These are phyloP conservation scores for Anolis apletophallus DNA, from an alignment of 2,797 vertebrate genomes.

Conservation along the genomic window DNA sequence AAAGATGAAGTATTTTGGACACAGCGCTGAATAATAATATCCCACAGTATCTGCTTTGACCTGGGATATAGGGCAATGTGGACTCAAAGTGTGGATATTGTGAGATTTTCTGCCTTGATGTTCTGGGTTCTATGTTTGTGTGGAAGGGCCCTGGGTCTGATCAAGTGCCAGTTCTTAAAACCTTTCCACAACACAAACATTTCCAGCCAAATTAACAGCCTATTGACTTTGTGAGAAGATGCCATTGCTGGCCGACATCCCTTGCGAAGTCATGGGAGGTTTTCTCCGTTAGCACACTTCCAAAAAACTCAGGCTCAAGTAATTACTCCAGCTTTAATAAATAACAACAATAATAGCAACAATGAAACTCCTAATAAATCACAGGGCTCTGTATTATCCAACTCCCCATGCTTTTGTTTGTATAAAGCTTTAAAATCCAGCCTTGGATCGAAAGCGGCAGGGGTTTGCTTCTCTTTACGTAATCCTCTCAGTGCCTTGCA, in stretches of 20 bases:
- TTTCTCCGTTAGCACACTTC: constrained; percentile 8
- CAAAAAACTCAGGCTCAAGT: not conserved
- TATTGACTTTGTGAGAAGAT: not conserved
- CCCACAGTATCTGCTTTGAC: no score
- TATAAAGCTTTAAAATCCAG: not conserved
- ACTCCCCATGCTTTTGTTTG: constrained; percentile 5
- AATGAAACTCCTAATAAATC: not conserved
- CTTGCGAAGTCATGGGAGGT: not conserved
- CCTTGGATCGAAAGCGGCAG: not conserved
- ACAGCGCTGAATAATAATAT: no score
- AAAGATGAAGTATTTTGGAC: no score
- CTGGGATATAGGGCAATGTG: no score
- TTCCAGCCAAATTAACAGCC: no score
- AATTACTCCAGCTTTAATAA: not conserved
- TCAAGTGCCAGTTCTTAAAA: not conserved
- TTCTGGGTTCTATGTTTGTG: no score
- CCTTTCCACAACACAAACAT: no score
- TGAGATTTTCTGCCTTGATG: no score
- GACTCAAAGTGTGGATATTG: no score
- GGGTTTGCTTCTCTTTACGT: not conserved
- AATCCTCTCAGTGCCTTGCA: constrained; percentile 38
- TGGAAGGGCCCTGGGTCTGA: no score
- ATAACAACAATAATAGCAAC: constrained; percentile 13
- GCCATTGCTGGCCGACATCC: not conserved
- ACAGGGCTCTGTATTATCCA: not conserved